Evolutionary conservation across 2,113 vertebrate species (phyloP).

Genomic region (Onychorhynchus coronatus): DNA sequence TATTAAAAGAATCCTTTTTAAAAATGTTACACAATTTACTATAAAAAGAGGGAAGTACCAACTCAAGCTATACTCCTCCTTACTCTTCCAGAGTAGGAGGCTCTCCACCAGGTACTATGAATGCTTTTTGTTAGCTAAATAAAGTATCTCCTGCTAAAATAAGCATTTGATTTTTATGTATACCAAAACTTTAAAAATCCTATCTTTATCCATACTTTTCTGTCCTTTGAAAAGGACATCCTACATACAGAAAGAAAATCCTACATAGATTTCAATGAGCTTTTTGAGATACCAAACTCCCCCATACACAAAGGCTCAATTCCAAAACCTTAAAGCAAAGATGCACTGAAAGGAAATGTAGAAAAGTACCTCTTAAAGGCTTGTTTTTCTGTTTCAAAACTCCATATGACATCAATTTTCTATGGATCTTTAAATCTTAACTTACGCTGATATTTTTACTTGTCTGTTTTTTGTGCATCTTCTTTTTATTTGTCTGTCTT

Average conservation of each 20-base stretch:
- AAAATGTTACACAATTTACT: not conserved
- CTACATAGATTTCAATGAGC: not conserved
- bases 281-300: not conserved
- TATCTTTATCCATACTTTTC: not conserved
- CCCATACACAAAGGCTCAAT: not conserved
- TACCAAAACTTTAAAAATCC: not conserved
- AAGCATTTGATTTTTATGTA: not conserved
- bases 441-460: not conserved
- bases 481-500: not conserved
- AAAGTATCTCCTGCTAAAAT: not conserved
- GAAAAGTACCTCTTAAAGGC: not conserved
- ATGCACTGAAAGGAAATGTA: not conserved
- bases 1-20: not conserved
- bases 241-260: not conserved
- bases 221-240: not conserved
- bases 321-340: not conserved
- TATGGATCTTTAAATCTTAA: not conserved
- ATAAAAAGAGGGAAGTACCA: not conserved
- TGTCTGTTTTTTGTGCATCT: not conserved
- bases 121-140: not conserved
- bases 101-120: not conserved
- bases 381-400: not conserved
- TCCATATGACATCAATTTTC: not conserved
- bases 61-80: not conserved
- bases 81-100: not conserved